phyloP scores from a whole-genome alignment of 2,888 invertebrate genomes.

The Cataglyphis rosenhaueri region DNA sequence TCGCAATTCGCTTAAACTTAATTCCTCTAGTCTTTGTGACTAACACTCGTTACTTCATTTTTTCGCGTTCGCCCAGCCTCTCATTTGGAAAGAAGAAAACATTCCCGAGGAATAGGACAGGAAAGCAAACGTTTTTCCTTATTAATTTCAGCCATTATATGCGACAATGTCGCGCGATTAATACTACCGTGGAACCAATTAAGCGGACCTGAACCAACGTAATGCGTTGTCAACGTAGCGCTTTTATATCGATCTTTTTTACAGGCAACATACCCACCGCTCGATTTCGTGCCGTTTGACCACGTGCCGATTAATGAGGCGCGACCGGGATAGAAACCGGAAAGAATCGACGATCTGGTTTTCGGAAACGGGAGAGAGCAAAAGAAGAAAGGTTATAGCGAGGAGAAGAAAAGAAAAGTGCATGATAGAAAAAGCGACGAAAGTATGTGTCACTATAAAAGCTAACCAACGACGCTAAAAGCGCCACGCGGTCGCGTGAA shows the following conservation, averaged over 20 bases:
- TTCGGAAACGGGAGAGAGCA: not conserved
- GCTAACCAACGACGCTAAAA: constrained; percentile 70
- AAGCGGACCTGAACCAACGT: constrained; percentile 54
- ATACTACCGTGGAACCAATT: constrained; percentile 66
- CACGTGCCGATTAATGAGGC: constrained; percentile 72
- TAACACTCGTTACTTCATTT: constrained; percentile 12
- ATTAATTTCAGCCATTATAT: constrained; percentile 44
- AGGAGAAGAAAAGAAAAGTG: constrained; percentile 22
- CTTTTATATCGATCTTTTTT: constrained; percentile 53
- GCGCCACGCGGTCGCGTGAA: constrained; percentile 77
- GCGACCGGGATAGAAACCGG: constrained; percentile 65
- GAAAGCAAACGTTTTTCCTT: constrained; percentile 42
- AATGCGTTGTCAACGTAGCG: constrained; percentile 5
- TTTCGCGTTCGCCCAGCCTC: constrained; percentile 3
- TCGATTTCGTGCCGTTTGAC: constrained; percentile 61
- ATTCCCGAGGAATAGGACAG: constrained; percentile 4
- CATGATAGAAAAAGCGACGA: constrained; percentile 62
- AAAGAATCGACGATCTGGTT: constrained; percentile 61
- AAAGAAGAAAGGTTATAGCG: not conserved
- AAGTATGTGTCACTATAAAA: constrained; percentile 62
- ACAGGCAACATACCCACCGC: constrained; percentile 25
- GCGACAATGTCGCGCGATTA: constrained; percentile 52
- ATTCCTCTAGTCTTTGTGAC: constrained; percentile 21
- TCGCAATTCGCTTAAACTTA: constrained; percentile 16
- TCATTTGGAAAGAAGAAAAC: constrained; percentile 38